phyloP scores from a whole-genome alignment of 37 sponge, comb jelly and placozoan species.

The Eunapius fragilis region DNA sequence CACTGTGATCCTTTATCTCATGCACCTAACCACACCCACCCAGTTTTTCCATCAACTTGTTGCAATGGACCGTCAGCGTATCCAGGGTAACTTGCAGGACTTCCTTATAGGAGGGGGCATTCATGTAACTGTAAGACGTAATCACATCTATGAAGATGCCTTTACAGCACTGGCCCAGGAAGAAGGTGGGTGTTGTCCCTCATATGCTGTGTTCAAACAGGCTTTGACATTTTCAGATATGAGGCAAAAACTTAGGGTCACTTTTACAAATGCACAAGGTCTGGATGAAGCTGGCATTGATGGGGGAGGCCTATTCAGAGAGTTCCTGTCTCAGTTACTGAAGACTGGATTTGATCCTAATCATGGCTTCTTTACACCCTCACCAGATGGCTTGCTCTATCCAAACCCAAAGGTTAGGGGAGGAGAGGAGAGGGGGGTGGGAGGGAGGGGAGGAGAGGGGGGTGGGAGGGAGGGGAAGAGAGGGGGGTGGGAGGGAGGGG shows the following conservation, averaged over 20 bases:
- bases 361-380: slow-evolving; percentile 80
- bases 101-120: slow-evolving; percentile 52
- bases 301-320: slow-evolving; percentile 96
- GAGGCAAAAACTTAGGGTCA: slow-evolving; percentile 52
- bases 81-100: slow-evolving; percentile 49
- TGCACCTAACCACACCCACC: not conserved
- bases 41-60: slow-evolving; percentile 66
- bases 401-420: slow-evolving; percentile 73
- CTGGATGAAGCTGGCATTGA: slow-evolving; percentile 97
- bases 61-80: not conserved
- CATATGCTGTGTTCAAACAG: too few relatives aligned
- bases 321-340: slow-evolving; percentile 92
- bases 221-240: slow-evolving; percentile 36
- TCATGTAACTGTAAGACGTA: slow-evolving; percentile 56
- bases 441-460: too few relatives aligned
- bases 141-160: slow-evolving; percentile 92
- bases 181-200: slow-evolving; percentile 16
- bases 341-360: slow-evolving; percentile 92
- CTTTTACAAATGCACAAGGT: slow-evolving; percentile 82
- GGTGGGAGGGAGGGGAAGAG: too few relatives aligned
- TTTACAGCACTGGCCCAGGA: slow-evolving; percentile 72
- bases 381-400: slow-evolving; percentile 62
- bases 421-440: too few relatives aligned
- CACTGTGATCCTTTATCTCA: not conserved
- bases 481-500: too few relatives aligned